Base-by-base conservation (phyloP, 2,797 vertebrate genomes). In the Rhinella marina region DNA sequence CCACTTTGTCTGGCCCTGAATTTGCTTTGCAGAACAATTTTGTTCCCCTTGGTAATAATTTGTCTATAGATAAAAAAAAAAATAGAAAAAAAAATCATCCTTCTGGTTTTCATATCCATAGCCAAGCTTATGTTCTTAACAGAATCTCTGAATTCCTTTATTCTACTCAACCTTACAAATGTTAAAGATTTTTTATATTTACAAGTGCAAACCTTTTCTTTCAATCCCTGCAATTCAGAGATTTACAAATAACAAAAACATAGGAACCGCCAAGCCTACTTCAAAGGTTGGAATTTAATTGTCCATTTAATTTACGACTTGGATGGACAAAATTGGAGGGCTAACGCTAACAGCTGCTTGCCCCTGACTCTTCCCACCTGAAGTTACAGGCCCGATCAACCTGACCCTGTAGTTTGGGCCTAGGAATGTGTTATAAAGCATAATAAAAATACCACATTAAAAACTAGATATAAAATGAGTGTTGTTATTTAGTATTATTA, bases 31-130 rank as follows among this genome's bases (percentile, higher is more conserved):
- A 85, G 82, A 50, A 72, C 62, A 64, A 25, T 82, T 75, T 77
- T 81, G 62, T 86, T 32, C 83, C 83, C 56, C 76, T 88, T 85
- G 82, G 56, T 85, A 81, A 81, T 88, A 56, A 88, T 87, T 87
- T 83, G 19, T 83, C 64, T n/a, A 87, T 52, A 81, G 21, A 81
- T 62, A 29, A 70, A 80, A 86, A 73, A 78, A 61, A 64, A 29
- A 70, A 80, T 81, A 73, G 68, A 61, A 64, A 19, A 85, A 76
- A 68, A 57, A 56, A 64, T 62, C 9, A 41, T 72, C 68, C 23
- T 85, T 56, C 32, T 57, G 64, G 57, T 62, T 57, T 48, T 41
- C 66, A 25, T 17, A 87, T 50, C 32, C 48, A 27, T 32, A 50
- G 86, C 86, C 86, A 87, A 87, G 25, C 7, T 85, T 79, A 52